Percentiles rank a stretch among this genome's conserved stretches.
Conservation (phyloP, 2,888 invertebrate genomes). For the Beris morrisii region DNA sequence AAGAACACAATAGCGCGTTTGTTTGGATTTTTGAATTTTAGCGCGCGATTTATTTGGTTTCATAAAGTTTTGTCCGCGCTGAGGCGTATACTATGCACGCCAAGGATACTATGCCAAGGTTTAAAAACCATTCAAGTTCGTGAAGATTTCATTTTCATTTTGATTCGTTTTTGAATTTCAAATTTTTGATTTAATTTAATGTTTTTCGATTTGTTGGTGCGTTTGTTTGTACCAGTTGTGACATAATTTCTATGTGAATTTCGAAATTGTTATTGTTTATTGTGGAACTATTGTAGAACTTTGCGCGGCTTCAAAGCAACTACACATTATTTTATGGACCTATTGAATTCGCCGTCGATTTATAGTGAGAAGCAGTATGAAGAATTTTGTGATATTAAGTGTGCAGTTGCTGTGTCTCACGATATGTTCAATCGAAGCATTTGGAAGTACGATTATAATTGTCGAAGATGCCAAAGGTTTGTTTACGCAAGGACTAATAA, state of each 20-base stretch:
- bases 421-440: constrained; percentile 42
- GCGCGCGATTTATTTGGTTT: constrained; percentile 2
- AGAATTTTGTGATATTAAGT: constrained; percentile 23
- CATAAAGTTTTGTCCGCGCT: constrained; percentile 1
- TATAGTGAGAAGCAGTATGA: constrained; percentile 7
- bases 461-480: constrained; percentile 58
- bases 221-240: constrained; percentile 1
- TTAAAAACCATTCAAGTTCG: constrained; percentile 1
- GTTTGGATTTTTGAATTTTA: constrained; percentile 5
- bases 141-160: too few relatives aligned
- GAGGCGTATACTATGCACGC: not conserved
- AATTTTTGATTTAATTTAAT: constrained; percentile 18
- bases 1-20: not conserved
- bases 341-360: constrained; percentile 16
- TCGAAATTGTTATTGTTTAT: constrained; percentile 11
- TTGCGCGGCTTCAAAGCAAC: not conserved
- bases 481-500: not conserved
- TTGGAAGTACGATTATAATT: constrained; percentile 54
- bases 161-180: constrained; percentile 22
- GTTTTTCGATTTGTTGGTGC: constrained; percentile 10
- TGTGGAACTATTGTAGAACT: constrained; percentile 7
- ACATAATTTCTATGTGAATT: constrained; percentile 4
- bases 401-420: constrained; percentile 19
- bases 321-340: constrained; percentile 4
- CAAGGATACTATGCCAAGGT: constrained; percentile 25